These are phyloP conservation scores for Perithous albicinctus DNA, from an alignment of 2,888 invertebrate species.

Conservation along the genomic window DNA sequence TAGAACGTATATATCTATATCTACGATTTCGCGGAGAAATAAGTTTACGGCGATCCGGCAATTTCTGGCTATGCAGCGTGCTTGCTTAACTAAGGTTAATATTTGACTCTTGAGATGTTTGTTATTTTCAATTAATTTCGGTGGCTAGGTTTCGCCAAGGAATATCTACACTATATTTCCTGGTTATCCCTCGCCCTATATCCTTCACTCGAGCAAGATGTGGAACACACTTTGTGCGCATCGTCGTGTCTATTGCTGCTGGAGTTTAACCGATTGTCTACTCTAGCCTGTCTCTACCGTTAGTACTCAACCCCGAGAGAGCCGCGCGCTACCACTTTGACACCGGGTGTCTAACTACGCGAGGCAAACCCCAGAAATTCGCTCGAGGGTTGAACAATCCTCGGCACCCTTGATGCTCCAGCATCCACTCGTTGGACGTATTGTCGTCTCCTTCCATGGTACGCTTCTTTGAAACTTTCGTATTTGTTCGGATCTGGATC, in stretches of 20 bases:
- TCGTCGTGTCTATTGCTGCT: conserved; percentile 2
- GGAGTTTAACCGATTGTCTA: conserved; percentile 32
- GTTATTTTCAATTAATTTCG: conserved; percentile 60
- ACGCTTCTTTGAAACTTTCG: background rate
- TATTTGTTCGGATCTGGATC: background rate
- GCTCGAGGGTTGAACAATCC: conserved; percentile 49
- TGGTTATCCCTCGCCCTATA: background rate
- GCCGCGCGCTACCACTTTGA: conserved; percentile 47
- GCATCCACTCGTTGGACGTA: conserved; percentile 31
- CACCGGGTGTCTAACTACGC: conserved; percentile 27
- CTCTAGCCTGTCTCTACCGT: conserved; percentile 15
- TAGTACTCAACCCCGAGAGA: conserved; percentile 13
- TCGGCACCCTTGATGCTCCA: conserved; percentile 24
- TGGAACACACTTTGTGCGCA: conserved; percentile 1
- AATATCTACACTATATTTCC: background rate
- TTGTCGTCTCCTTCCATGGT: conserved; percentile 23
- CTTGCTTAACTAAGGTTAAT: conserved; percentile 65
- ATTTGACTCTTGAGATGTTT: conserved; percentile 60
- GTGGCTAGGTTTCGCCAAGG: conserved; percentile 5
- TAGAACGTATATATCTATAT: background rate
- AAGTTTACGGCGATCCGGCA: conserved; percentile 67
- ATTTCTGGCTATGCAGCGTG: conserved; percentile 57
- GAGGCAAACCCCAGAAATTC: background rate
- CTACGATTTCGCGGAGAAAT: conserved; percentile 42
- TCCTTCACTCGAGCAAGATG: background rate